Evolutionary conservation across 2,888 invertebrate species (phyloP), one percentile per base, ranked within the genome.

Genomic region (Lasioglossum figueresi): DNA sequence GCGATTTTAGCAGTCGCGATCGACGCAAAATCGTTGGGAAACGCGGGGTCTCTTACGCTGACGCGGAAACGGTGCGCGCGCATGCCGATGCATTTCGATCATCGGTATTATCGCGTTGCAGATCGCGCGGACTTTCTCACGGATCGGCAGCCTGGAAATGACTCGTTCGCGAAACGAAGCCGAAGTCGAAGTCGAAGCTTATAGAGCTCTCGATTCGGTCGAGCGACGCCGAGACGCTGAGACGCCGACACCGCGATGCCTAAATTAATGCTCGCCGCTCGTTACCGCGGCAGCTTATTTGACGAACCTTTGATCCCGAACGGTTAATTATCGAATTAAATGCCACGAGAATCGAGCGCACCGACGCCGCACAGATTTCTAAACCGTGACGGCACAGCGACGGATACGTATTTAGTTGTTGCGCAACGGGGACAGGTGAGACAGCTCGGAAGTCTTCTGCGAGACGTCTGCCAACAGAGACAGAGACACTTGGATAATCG

Each of bases 61-160:
- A n/a, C 27, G 74, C 74, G 52, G 66, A 66, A 80, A 75, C 75
- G 34, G 4, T 45, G 56, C 79, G 80, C 78, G 75, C 68, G 66
- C 80, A 79, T 81, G 75, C 85, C 84, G 78, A 84, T 81, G 84
- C 80, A 79, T 86, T 84, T 81, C 84, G 86, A 70, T 70, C 84
- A 80, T 80, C 77, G 84, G 59, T 79, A 73, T 84, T 82, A 83
- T 84, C 83, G 84, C 40, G n/a, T 34, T 78, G 40, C 12, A 34
- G 86, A 86, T 80, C 66, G 68, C 73, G 80, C 79, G 45, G 73
- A 86, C 86, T 89, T 90, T 90, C 90, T 90, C 90, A 90, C 90
- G 90, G 87, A 80, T 86, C 84, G 79, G 76, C 80, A 63, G 75
- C 34, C 74, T 79, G 73, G 80, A 86, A 88, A 82, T 78, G 80